Evolutionary conservation across 2,797 vertebrate genomes (phyloP).

Genomic region (Lacerta viridis): DNA sequence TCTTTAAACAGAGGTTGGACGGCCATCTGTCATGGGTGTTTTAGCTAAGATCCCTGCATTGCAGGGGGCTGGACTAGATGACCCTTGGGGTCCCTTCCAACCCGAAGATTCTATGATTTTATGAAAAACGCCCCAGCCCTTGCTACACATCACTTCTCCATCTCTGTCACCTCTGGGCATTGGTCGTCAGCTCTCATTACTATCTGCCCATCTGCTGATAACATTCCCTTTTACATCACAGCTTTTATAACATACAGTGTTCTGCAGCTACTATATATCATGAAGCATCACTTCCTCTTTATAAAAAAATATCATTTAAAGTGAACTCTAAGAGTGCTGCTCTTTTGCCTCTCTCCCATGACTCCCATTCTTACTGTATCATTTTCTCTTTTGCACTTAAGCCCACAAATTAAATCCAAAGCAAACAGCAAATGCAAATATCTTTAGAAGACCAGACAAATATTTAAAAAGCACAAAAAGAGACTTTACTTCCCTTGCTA

Average conservation of each 20-base stretch:
- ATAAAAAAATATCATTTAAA: constrained; percentile 52
- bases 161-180: not conserved
- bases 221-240: constrained; percentile 50
- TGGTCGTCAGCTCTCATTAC: constrained; percentile 51
- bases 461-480: constrained; percentile 87
- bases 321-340: constrained; percentile 68
- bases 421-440: constrained; percentile 90
- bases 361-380: constrained; percentile 78
- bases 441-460: constrained; percentile 89
- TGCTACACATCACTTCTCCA: not conserved
- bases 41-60: no score
- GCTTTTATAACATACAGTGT: constrained; percentile 37
- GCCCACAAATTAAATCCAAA: constrained; percentile 83
- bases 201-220: constrained; percentile 62
- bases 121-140: not conserved
- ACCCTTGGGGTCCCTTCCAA: no score
- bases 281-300: constrained; percentile 51
- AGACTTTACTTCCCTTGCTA: constrained; percentile 80
- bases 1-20: no score
- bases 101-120: no score
- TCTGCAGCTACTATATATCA: constrained; percentile 66
- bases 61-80: no score
- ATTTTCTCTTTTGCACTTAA: constrained; percentile 77
- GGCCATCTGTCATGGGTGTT: no score
- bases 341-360: constrained; percentile 48